Percentiles rank a stretch among this genome's conserved stretches.
These are phyloP conservation scores for Drosophila melanosoma DNA, from an alignment of 2,888 invertebrate genomes.

Conservation along the genomic window DNA sequence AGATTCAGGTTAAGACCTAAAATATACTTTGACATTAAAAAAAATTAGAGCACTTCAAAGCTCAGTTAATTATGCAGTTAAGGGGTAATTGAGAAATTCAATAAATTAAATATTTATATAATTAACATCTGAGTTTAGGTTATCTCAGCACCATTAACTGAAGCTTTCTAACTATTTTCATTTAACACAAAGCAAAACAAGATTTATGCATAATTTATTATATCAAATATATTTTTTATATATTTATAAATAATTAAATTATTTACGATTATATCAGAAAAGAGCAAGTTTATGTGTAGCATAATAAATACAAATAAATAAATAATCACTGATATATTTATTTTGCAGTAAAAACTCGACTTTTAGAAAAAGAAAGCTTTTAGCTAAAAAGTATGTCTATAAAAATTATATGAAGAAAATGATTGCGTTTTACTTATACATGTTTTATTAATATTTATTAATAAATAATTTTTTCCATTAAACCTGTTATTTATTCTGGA, in stretches of 20 bases:
- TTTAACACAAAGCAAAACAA: not conserved
- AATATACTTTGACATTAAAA: not conserved
- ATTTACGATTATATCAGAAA: too few relatives aligned
- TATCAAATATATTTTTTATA: not conserved
- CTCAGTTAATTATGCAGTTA: not conserved
- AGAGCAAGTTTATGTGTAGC: too few relatives aligned
- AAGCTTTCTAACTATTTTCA: not conserved
- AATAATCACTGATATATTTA: too few relatives aligned
- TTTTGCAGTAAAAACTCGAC: too few relatives aligned
- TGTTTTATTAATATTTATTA: too few relatives aligned
- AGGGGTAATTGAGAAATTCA: not conserved
- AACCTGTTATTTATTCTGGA: not conserved
- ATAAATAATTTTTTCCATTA: not conserved
- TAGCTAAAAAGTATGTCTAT: not conserved
- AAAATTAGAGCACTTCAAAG: not conserved
- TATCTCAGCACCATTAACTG: not conserved
- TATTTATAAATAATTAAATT: too few relatives aligned
- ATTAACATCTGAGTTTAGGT: not conserved
- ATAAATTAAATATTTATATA: not conserved
- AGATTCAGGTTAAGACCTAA: not conserved
- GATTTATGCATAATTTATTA: not conserved
- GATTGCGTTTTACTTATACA: not conserved
- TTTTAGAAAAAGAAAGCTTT: too few relatives aligned
- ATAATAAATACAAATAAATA: too few relatives aligned
- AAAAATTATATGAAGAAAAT: not conserved